These are phyloP conservation scores for Eueremaeus valkanovi DNA, from an alignment of 2,888 invertebrate species.

Conservation along the genomic window DNA sequence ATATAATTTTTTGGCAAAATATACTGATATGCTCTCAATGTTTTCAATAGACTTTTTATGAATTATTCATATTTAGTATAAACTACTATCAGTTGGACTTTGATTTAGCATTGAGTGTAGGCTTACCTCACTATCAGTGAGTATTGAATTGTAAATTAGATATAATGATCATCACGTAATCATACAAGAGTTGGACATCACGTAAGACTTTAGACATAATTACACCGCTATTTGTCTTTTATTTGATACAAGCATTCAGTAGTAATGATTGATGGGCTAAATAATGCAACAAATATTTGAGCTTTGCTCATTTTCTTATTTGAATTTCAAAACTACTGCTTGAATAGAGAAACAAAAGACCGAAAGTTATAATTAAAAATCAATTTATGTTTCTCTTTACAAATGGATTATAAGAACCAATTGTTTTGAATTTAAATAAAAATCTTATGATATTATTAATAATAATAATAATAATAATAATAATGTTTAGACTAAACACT, in stretches of 20 bases:
- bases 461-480: not conserved
- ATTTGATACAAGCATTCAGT: not conserved
- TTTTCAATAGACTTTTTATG: not conserved
- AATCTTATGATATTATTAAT: not conserved
- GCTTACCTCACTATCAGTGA: too few species aligned
- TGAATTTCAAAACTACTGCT: not conserved
- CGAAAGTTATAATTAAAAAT: not conserved
- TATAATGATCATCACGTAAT: too few species aligned
- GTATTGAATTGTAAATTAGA: not conserved
- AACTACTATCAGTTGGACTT: not conserved
- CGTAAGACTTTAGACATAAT: slow-evolving; percentile 13
- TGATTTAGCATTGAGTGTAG: not conserved
- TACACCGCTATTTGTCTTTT: not conserved
- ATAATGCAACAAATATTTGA: too few species aligned
- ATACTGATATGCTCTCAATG: slow-evolving; percentile 3
- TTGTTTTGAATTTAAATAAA: too few species aligned
- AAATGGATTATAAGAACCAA: not conserved
- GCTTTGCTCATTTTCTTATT: too few species aligned
- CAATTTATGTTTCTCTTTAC: not conserved
- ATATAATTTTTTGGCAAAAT: not conserved
- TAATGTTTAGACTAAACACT: not conserved
- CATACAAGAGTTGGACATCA: not conserved
- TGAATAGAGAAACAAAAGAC: not conserved
- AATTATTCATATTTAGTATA: slow-evolving; percentile 4
- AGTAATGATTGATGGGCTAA: not conserved